Base-by-base conservation (phyloP, 2,888 invertebrate species). In the Harmothoe impar region DNA sequence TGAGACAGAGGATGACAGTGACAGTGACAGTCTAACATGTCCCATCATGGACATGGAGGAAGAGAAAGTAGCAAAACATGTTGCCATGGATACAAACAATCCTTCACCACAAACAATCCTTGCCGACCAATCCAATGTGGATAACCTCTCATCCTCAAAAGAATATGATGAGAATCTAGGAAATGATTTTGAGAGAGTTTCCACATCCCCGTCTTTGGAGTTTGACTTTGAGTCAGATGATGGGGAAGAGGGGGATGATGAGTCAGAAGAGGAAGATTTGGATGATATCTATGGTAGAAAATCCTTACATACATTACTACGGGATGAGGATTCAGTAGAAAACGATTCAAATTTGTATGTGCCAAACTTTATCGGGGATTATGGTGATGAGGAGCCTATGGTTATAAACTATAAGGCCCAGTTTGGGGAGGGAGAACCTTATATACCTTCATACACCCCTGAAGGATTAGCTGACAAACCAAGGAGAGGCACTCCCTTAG, bases 371-470 rank as follows among this genome's bases (percentile, higher is more conserved):
- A 35, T 81, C 3, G 81, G 43, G 1, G 43, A 81, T 23, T 43
- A 43, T 43, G 43, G 5, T 7, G 43, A 23, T 17, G 29, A 86
- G 51, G 86, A 54, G 23, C 54, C 52, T 52, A 86, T 86, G 86
- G 54, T 86, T 1, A 54, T 86, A 52, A 29, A 86, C 33, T 86
- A 86, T 33, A 86, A 52, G 15, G 25, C 86, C 0, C 86, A 54
- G 23, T 86, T 86, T 25, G 86, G 86, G 12, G 86, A 86, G 31
- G 86, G 54, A 31, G 35, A 33, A 12, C 23, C 43, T 35, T 33
- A 81, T 81, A 43, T 81, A 0, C 81, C 81, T 81, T 81, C 81
- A 7, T 81, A 35, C 43, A 81, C 81, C 12, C 81, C 81, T 3
- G 43, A 81, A 5, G 81, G 81, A 20, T 43, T 81, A 23, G 15